phyloP scores from a whole-genome alignment of 2,113 vertebrate species.

The Bos javanicus region DNA sequence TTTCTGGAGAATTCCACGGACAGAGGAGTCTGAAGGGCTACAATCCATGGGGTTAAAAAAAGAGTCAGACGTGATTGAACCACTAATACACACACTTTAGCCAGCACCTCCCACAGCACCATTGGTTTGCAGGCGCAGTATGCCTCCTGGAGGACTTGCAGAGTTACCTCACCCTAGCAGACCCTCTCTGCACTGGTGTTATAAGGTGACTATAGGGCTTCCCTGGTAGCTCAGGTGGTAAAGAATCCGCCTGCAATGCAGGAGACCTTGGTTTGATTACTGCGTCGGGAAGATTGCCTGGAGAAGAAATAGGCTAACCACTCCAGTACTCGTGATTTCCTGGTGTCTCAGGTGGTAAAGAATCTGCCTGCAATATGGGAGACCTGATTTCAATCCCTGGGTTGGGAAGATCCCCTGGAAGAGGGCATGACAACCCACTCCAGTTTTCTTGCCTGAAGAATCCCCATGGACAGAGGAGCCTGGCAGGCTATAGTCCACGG shows the following conservation, averaged over 20 bases:
- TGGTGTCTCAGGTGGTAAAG: not conserved
- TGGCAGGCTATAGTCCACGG: not conserved
- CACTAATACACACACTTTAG: not conserved
- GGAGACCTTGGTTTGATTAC: not conserved
- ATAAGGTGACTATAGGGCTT: not conserved
- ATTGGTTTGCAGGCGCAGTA: not conserved
- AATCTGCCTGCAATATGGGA: not conserved
- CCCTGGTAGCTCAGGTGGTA: not conserved
- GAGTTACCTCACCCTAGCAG: not conserved
- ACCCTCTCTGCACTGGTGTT: not conserved
- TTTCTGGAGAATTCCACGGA: not conserved
- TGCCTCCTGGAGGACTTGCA: not conserved
- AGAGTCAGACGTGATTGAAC: not conserved
- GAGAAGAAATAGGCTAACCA: not conserved
- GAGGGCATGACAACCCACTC: not conserved
- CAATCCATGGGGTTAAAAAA: not conserved
- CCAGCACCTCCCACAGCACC: rapidly evolving
- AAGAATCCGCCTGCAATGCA: not conserved
- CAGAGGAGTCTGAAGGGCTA: not conserved
- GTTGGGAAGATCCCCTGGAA: not conserved
- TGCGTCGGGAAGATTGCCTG: rapidly evolving
- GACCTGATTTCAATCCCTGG: not conserved
- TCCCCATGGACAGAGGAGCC: not conserved
- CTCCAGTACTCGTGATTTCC: not conserved
- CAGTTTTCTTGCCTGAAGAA: not conserved